These are phyloP conservation scores for Potamilus streckersoni DNA, from an alignment of 1,140 invertebrate species.

Conservation along the genomic window DNA sequence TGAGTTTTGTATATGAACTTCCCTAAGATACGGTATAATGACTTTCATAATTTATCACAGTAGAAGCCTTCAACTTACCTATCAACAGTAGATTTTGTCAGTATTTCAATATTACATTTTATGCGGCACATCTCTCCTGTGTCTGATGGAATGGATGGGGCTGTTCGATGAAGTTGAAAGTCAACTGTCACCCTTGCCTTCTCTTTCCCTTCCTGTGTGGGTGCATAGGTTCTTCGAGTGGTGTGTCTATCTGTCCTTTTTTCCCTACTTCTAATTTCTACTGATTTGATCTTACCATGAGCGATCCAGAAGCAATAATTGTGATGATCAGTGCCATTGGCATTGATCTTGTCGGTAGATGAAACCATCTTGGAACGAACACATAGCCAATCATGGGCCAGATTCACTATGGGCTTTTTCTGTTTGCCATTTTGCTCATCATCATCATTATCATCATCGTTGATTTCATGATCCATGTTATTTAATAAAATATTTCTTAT, in stretches of 20 bases:
- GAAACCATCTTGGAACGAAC: neutral
- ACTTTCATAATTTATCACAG: no score
- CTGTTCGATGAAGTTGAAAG: slow-evolving; percentile 17
- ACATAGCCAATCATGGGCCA: slow-evolving; percentile 20
- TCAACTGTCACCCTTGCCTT: slow-evolving; percentile 1
- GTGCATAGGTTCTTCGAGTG: no score
- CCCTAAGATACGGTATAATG: no score
- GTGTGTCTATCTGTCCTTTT: neutral
- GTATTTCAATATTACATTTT: slow-evolving; percentile 18
- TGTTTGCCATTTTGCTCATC: neutral
- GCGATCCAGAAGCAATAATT: slow-evolving; percentile 3
- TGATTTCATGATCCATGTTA: slow-evolving; percentile 2
- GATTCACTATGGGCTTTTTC: no score
- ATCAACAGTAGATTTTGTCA: slow-evolving; percentile 32
- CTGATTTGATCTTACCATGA: slow-evolving; percentile 16
- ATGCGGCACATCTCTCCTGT: neutral
- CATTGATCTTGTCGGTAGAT: no score
- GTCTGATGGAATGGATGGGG: slow-evolving; percentile 4
- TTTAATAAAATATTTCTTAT: slow-evolving; percentile 18
- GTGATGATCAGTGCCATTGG: no score
- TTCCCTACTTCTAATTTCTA: slow-evolving; percentile 9
- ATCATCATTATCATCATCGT: neutral
- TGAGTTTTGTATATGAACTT: no score
- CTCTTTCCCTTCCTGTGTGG: no score
- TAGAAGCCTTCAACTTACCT: slow-evolving; percentile 8